A percentile compares a stretch with the other conserved stretches of the same genome.
These are phyloP conservation scores for Montipora capitata DNA, from an alignment of 92 coral and sea anemone genomes.

Conservation along the genomic window DNA sequence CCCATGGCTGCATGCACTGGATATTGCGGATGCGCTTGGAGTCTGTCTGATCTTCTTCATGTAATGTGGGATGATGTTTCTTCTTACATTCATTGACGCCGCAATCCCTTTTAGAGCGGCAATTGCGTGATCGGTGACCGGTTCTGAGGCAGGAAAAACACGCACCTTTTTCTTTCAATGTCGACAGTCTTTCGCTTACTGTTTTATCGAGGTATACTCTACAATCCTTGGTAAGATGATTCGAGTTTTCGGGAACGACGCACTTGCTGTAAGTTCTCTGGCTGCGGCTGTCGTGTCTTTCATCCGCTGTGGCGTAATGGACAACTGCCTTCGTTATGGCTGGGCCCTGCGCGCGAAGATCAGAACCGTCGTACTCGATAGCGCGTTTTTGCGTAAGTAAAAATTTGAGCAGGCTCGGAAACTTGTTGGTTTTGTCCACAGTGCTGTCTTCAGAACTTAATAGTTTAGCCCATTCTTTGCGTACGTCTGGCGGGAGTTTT, in stretches of 20 bases:
- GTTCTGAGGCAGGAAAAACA: constrained; percentile 56
- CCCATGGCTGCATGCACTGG: constrained; percentile 24
- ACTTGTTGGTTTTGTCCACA: constrained; percentile 28
- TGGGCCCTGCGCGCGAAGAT: no score
- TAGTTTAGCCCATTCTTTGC: no score
- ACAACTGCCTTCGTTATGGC: background rate
- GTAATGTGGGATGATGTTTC: constrained; percentile 39
- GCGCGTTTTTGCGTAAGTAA: background rate
- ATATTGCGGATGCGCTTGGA: background rate
- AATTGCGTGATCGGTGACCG: constrained; percentile 57
- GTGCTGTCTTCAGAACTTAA: constrained; percentile 35
- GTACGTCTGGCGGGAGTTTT: constrained; percentile 15
- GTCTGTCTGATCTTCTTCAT: background rate
- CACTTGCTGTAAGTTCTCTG: constrained; percentile 11
- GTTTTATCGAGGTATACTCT: constrained; percentile 28
- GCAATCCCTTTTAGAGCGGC: constrained; percentile 22
- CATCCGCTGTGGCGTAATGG: constrained; percentile 11
- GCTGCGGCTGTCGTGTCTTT: background rate
- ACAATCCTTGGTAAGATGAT: constrained; percentile 42
- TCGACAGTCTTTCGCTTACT: background rate
- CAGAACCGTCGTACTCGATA: no score
- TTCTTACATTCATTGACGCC: constrained; percentile 11
- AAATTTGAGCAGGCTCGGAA: constrained; percentile 53
- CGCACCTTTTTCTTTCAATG: constrained; percentile 56
- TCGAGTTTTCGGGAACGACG: constrained; percentile 18